These are phyloP conservation scores for Platerodrilus igneus DNA, from an alignment of 2,888 invertebrate species.

Conservation along the genomic window DNA sequence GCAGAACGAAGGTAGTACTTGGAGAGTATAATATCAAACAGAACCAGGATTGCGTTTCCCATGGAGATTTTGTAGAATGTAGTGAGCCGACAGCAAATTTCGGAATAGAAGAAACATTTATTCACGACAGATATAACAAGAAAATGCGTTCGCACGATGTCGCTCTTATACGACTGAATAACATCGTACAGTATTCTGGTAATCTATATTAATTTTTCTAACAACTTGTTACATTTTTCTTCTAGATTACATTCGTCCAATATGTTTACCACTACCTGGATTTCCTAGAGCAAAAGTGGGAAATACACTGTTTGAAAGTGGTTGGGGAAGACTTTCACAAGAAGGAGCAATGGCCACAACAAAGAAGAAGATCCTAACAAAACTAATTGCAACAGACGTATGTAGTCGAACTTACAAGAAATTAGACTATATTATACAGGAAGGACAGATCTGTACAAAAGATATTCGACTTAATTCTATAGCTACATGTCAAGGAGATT, in stretches of 20 bases:
- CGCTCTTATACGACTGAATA: slow-evolving; percentile 1
- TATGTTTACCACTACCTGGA: slow-evolving; percentile 7
- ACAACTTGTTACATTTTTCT: too few relatives aligned
- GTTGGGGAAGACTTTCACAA: slow-evolving; percentile 7
- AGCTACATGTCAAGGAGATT: not conserved
- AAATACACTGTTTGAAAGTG: slow-evolving; percentile 1
- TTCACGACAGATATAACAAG: not conserved
- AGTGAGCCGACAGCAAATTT: not conserved
- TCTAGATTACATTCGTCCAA: slow-evolving; percentile 13
- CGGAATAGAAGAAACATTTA: not conserved
- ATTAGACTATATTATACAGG: not conserved
- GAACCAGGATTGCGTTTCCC: not conserved
- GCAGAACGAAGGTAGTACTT: too few relatives aligned
- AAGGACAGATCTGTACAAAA: too few relatives aligned
- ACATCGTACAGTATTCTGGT: slow-evolving; percentile 1
- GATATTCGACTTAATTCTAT: too few relatives aligned
- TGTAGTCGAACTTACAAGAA: not conserved
- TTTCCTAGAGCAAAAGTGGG: not conserved
- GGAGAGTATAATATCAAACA: not conserved
- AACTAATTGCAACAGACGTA: slow-evolving; percentile 1
- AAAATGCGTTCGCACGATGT: not conserved
- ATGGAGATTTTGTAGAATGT: not conserved
- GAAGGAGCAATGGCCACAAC: not conserved
- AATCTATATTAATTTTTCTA: too few relatives aligned
- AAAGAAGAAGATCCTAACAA: slow-evolving; percentile 5